Evolutionary conservation across 2,888 invertebrate species (phyloP).

Genomic region (Nudaria mundana): DNA sequence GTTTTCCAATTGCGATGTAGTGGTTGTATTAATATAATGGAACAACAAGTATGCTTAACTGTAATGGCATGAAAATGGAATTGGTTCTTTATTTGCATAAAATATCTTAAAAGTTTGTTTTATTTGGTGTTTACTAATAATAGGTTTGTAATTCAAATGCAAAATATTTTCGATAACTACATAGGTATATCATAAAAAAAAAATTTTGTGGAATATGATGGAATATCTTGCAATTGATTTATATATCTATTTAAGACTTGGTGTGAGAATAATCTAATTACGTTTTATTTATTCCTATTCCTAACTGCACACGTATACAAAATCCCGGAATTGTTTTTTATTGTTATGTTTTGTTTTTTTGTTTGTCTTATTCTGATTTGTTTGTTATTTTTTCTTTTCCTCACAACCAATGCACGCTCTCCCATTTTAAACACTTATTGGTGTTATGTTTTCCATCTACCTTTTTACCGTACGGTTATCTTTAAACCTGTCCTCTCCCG

Average conservation of each 20-base stretch:
- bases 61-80: conserved; percentile 59
- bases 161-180: conserved; percentile 36
- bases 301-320: conserved; percentile 71
- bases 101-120: conserved; percentile 47
- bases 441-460: conserved; percentile 61
- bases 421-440: conserved; percentile 66
- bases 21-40: conserved; percentile 21
- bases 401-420: conserved; percentile 75
- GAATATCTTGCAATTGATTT: conserved; percentile 63
- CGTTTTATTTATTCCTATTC: conserved; percentile 72
- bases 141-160: conserved; percentile 62
- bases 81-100: conserved; percentile 58
- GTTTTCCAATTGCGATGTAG: conserved; percentile 19
- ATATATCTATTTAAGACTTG: conserved; percentile 56
- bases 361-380: conserved; percentile 78
- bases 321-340: conserved; percentile 49
- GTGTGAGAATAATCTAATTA: conserved; percentile 75
- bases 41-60: conserved; percentile 33
- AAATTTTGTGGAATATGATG: background rate
- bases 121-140: conserved; percentile 52
- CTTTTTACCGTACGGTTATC: conserved; percentile 72
- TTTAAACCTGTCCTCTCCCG: conserved; percentile 52
- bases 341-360: conserved; percentile 67
- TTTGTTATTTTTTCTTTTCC: conserved; percentile 78
- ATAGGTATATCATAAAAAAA: background rate